Evolutionary conservation across 2,797 vertebrate species (phyloP), one percentile per base, ranked within the genome.

Genomic region (Galagoides demidoff): DNA sequence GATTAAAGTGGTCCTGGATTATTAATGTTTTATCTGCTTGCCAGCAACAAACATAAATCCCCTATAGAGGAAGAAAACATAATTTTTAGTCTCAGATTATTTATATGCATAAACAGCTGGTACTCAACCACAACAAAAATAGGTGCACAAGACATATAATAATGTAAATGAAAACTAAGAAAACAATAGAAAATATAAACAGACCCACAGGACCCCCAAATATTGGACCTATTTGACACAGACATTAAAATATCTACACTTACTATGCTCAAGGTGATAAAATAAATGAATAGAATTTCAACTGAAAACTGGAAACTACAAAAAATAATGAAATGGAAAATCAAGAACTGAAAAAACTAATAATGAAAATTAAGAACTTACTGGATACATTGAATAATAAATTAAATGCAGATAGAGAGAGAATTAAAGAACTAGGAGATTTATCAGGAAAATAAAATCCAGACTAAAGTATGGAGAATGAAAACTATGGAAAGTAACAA

Each of bases 1-100:
- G 34, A 43, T 19, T 13, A 2, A 22, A 1, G 25, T 0, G 2
- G 4, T 17, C 66, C 27, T 55, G 31, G 25, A 7, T n/a, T 16
- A 7, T 37, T 12, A 12, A 10, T 23, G 17, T 11, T 59, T 22
- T 20, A 23, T 43, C 22, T 37, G 31, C 17, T 25, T 8, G 11
- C 22, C 29, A 66, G 70, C 79, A 84, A 61, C 16, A 52, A 39
- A 23, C 0, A 10, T 7, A 23, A 2, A 0, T 16, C 52, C 59
- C 83, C 61, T 73, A 11, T 76, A 49, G 34, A 52, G 78, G 77
- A 59, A 9, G 52, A 14, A 20, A 23, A 20, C 12, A 3, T 22
- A 17, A 22, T 52, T 43, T 23, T 63, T 68, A 57, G 49, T 49
- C 63, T 95, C 29, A 16, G 43, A 34, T 45, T 25, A 13, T 59